phyloP scores from a whole-genome alignment of 2,888 invertebrate genomes.

The Eremobia ochroleuca region DNA sequence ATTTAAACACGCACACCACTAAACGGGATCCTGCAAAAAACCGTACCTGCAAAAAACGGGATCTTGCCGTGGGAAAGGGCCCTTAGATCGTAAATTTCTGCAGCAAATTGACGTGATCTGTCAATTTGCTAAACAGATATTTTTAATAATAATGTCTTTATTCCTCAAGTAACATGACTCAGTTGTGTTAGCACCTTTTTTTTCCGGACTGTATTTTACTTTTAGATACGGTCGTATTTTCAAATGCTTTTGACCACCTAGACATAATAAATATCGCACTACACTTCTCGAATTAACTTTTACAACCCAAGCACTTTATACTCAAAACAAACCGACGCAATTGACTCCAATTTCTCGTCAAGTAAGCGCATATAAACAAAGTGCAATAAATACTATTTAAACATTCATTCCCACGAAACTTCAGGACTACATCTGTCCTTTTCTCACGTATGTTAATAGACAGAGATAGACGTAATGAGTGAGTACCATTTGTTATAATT shows the following conservation, averaged over 20 bases:
- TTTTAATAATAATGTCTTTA: too few relatives aligned
- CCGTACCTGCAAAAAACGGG: too few relatives aligned
- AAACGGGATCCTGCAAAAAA: too few relatives aligned
- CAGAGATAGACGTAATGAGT: slow-evolving; percentile 46
- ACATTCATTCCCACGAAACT: slow-evolving; percentile 66
- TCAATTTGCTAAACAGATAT: not conserved
- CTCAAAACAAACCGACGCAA: slow-evolving; percentile 52
- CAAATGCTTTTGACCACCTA: not conserved
- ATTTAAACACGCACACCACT: too few relatives aligned
- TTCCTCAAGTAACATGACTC: too few relatives aligned
- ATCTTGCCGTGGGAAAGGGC: too few relatives aligned
- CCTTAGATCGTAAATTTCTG: not conserved
- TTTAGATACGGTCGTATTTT: not conserved
- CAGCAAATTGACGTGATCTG: not conserved
- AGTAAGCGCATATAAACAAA: slow-evolving; percentile 59
- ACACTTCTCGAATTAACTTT: slow-evolving; percentile 33
- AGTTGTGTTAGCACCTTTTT: too few relatives aligned
- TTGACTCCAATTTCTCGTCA: slow-evolving; percentile 59
- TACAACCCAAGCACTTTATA: slow-evolving; percentile 42
- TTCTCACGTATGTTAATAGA: slow-evolving; percentile 45
- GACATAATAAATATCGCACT: not conserved
- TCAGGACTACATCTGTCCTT: slow-evolving; percentile 39
- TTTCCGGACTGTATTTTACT: not conserved
- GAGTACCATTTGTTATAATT: slow-evolving; percentile 67
- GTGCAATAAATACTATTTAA: slow-evolving; percentile 56